Base-by-base conservation (phyloP, 2,797 vertebrate genomes). In the Notolepis coatsorum region DNA sequence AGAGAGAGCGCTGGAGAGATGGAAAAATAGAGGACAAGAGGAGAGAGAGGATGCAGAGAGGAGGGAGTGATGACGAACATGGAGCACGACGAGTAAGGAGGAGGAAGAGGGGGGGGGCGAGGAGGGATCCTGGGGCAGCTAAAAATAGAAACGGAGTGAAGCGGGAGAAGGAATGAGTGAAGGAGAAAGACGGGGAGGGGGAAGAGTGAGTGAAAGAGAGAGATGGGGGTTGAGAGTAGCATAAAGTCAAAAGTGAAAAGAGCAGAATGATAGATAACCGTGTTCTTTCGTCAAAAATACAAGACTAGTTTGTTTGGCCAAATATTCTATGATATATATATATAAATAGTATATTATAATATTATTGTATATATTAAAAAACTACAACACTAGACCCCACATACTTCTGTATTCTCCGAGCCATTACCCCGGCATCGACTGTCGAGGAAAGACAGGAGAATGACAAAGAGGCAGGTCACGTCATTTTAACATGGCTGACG, bases 101-200 rank as follows among this genome's bases (percentile, higher is more conserved):
- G 75, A 68, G 81, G 83, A 80, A 59, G 84, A 82, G 67, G 80
- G 84, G 65, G 62, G 74, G 77, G 70, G 65, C 53, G 79, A 71
- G 77, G 72, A 87, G 89, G 87, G 89, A 92, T 92, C 90, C 89
- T 92, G 88, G 88, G 87, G 85, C 67, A 75, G 84, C 90, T 91
- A 93, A 90, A 93, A 91, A 93, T 93, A 93, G 92, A 88, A 92
- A 82, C 63, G 73, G 80, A 84, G 75, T 58, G 71, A 87, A 85
- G 79, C 65, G 84, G 83, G 76, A 77, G 80, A 84, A 73, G 64
- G 45, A 83, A 78, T 71, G 85, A 83, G 83, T 75, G 75, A 84
- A 84, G 75, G 79, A 82, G 81, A 82, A 81, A 68, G 52, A 68
- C 46, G 28, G 73, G 6, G 30, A 21, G 15, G 21, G 35, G 25